phyloP scores from a whole-genome alignment of 2,888 invertebrate genomes.

The Lordiphosa fenestrarum region DNA sequence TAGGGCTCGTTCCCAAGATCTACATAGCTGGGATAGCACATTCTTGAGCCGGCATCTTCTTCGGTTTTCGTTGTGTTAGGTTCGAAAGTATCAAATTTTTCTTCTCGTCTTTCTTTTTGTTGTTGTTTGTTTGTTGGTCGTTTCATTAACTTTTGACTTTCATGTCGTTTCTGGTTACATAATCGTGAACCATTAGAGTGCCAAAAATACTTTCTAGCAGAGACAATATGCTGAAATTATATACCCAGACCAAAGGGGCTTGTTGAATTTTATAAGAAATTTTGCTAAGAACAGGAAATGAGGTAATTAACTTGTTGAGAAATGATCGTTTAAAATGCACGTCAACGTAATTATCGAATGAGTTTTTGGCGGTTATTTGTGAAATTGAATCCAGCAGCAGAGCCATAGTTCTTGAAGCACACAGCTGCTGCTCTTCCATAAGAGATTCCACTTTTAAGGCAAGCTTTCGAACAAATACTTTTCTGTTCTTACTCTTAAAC shows the following conservation, averaged over 20 bases:
- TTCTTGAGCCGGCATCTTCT: constrained; percentile 12
- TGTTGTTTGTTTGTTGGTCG: constrained; percentile 12
- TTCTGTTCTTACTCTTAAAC: too few species aligned
- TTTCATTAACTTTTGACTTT: constrained; percentile 62
- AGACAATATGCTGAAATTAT: constrained; percentile 5
- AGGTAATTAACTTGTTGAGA: too few species aligned
- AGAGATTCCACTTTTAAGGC: too few species aligned
- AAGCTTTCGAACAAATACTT: too few species aligned
- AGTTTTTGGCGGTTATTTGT: too few species aligned
- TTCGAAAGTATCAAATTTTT: constrained; percentile 61
- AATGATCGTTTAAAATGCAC: too few species aligned
- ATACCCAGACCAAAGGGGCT: constrained; percentile 1
- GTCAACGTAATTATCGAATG: too few species aligned
- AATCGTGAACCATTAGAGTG: constrained; percentile 38
- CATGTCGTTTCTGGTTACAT: constrained; percentile 64
- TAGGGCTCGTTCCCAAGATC: constrained; percentile 1
- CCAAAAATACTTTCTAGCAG: constrained; percentile 60
- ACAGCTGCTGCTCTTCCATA: too few species aligned
- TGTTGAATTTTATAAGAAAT: too few species aligned
- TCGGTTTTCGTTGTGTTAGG: not conserved
- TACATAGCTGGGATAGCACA: constrained; percentile 17
- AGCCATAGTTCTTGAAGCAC: too few species aligned
- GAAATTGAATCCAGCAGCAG: too few species aligned
- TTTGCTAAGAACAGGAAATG: not conserved
- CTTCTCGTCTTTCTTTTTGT: not conserved